A percentile compares a stretch with the other conserved stretches of the same genome.
Evolutionary conservation across 2,113 vertebrate species (phyloP).

Genomic region (Centropus bengalensis): DNA sequence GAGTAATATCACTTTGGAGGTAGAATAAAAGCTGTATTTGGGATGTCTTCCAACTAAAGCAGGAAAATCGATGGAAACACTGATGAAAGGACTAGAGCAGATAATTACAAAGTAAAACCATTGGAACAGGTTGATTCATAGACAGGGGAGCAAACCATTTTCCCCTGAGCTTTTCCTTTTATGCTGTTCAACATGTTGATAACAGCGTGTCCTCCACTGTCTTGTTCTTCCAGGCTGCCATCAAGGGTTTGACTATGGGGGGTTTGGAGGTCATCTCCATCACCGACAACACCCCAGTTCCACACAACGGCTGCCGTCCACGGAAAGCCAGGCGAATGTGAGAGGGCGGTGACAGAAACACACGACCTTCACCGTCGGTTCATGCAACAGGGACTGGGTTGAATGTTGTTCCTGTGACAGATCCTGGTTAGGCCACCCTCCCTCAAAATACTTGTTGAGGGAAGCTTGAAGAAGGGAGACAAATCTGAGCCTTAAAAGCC

Average conservation of each 20-base stretch:
- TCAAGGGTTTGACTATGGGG: constrained; percentile 92
- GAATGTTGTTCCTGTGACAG: not conserved
- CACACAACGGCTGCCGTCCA: constrained; percentile 96
- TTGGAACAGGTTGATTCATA: not conserved
- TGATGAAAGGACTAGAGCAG: not conserved
- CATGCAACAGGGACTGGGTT: not conserved
- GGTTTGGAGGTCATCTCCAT: constrained; percentile 94
- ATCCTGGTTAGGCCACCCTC: not conserved
- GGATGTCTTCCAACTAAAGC: not conserved
- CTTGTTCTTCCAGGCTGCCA: constrained; percentile 83
- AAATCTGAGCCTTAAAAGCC: not conserved
- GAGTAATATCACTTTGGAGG: not conserved
- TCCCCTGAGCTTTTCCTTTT: not conserved
- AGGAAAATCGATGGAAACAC: not conserved
- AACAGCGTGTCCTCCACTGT: not conserved
- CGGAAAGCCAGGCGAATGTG: constrained; percentile 88
- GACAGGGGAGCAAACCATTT: not conserved
- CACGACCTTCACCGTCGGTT: not conserved
- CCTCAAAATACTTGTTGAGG: not conserved
- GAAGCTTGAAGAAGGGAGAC: not conserved
- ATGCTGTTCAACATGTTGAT: not conserved
- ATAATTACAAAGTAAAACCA: not conserved
- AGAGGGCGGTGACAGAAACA: not conserved
- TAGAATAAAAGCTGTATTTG: not conserved
- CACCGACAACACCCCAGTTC: constrained; percentile 92